These are phyloP conservation scores for Turnix velox DNA, from an alignment of 2,113 vertebrate species.

Conservation along the genomic window DNA sequence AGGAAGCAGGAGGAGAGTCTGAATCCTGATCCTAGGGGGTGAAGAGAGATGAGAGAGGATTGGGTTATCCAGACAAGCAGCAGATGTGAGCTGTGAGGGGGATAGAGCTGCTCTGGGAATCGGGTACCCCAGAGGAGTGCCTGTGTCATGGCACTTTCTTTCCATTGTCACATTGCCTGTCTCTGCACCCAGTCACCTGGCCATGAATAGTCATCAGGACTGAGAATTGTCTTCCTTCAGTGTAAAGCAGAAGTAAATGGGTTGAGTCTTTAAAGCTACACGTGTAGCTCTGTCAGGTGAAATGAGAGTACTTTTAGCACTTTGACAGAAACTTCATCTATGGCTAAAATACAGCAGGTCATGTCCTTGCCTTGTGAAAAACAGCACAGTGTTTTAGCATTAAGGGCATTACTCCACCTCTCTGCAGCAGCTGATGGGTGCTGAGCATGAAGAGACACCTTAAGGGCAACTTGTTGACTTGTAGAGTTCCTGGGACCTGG, in stretches of 20 bases:
- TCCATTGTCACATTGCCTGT: background rate
- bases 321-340: rapidly evolving
- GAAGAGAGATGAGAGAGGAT: background rate
- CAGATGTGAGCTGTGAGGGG: rapidly evolving
- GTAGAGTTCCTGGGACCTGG: rapidly evolving
- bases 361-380: background rate
- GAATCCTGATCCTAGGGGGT: background rate
- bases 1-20: background rate
- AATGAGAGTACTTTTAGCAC: rapidly evolving
- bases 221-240: background rate
- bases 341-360: background rate
- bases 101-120: background rate
- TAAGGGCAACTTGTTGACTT: background rate
- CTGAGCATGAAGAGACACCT: rapidly evolving
- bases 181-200: no score
- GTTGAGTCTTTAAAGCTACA: background rate
- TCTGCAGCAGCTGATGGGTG: background rate
- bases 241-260: background rate
- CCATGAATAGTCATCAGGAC: rapidly evolving
- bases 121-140: rapidly evolving
- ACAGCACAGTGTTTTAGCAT: rapidly evolving
- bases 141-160: rapidly evolving
- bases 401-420: rapidly evolving
- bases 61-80: background rate
- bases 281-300: background rate